These are phyloP conservation scores for Fratercula arctica DNA, from an alignment of 2,797 vertebrate species.

Conservation along the genomic window DNA sequence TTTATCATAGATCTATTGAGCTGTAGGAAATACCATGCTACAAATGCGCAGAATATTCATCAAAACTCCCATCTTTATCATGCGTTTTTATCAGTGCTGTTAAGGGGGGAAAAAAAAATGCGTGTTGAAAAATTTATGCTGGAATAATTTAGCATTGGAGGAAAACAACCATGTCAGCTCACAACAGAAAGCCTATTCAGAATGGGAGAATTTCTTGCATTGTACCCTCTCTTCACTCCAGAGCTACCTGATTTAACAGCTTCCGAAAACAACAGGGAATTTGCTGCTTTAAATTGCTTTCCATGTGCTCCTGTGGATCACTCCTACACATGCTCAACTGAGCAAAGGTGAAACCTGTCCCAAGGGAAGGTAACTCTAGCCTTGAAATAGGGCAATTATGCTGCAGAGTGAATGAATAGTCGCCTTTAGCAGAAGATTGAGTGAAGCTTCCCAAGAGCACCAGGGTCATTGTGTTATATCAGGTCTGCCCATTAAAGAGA, in stretches of 20 bases:
- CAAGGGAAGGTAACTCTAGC: conserved; percentile 45
- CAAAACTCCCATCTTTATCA: not conserved
- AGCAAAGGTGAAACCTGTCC: conserved; percentile 62
- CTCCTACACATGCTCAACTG: conserved; percentile 15
- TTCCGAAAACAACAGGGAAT: conserved; percentile 54
- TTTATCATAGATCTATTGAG: not conserved
- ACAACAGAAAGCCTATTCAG: not conserved
- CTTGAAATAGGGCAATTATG: conserved; percentile 45
- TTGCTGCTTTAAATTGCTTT: conserved; percentile 44
- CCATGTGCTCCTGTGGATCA: conserved; percentile 27
- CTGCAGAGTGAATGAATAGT: not conserved
- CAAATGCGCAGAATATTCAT: not conserved
- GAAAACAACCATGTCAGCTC: not conserved
- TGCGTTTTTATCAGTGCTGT: not conserved
- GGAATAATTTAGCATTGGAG: not conserved
- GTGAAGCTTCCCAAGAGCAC: not conserved
- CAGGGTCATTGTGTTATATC: not conserved
- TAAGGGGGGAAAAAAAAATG: not conserved
- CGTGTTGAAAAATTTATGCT: not conserved
- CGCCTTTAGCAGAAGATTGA: conserved; percentile 7
- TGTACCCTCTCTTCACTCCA: not conserved
- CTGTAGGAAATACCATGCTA: not conserved
- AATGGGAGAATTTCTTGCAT: not conserved
- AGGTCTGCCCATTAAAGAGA: not conserved
- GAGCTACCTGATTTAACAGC: conserved; percentile 24